phyloP scores from a whole-genome alignment of 2,113 vertebrate species.

The Tychaedon coryphoeus region DNA sequence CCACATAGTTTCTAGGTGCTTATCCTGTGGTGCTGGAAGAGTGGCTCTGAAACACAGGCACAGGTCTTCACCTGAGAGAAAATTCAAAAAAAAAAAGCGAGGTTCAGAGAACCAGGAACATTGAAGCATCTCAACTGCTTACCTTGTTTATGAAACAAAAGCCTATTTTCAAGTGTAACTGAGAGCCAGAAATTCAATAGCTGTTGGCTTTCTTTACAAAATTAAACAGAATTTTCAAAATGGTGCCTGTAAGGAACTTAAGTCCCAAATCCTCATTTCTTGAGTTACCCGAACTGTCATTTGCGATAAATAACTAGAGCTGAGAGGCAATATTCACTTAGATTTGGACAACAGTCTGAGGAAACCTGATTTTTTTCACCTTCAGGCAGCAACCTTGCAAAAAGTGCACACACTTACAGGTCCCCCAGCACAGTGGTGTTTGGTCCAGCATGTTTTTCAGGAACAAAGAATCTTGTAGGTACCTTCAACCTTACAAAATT shows the following conservation, averaged over 20 bases:
- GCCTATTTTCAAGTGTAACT: neutral
- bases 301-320: neutral
- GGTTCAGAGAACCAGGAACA: neutral
- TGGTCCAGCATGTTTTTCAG: neutral
- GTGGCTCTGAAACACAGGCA: neutral
- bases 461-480: neutral
- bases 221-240: neutral
- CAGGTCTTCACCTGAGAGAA: neutral
- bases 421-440: neutral
- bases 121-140: neutral
- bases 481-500: neutral
- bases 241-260: neutral
- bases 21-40: neutral
- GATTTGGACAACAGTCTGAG: neutral
- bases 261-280: neutral
- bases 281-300: neutral
- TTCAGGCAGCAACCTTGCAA: neutral
- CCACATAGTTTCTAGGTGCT: neutral
- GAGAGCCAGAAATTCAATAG: neutral
- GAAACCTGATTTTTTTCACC: neutral
- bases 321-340: neutral
- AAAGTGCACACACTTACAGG: neutral
- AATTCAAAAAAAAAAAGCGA: neutral
- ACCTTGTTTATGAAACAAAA: neutral
- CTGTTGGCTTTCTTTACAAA: neutral